Conservation (phyloP, 1,140 invertebrate species). For the Drosophila baimaii region DNA sequence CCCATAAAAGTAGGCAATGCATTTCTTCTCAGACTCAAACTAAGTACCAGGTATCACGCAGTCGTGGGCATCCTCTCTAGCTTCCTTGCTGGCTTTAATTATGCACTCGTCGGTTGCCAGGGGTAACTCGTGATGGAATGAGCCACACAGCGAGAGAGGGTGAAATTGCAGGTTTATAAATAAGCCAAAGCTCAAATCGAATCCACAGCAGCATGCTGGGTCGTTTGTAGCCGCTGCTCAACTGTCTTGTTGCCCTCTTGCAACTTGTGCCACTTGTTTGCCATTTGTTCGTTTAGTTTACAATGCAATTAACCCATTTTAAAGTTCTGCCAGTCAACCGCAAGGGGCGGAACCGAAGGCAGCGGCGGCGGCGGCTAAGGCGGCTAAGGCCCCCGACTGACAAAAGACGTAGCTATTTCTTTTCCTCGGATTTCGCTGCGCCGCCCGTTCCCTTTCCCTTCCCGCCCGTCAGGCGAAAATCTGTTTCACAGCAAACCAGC, state of each 20-base stretch:
- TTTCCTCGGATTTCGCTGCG: conserved; percentile 24
- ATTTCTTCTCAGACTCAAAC: not conserved
- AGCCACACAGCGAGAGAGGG: not conserved
- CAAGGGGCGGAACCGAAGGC: conserved; percentile 21
- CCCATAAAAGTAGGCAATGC: not conserved
- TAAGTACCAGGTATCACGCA: not conserved
- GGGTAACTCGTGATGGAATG: conserved; percentile 14
- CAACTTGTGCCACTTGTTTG: conserved; percentile 66
- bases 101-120: conserved; percentile 48
- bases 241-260: conserved; percentile 51
- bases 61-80: conserved; percentile 4
- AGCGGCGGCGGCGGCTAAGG: not conserved
- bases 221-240: conserved; percentile 22
- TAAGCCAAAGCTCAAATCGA: conserved; percentile 51
- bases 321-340: conserved; percentile 69
- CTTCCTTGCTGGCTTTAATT: conserved; percentile 42
- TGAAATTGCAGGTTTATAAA: conserved; percentile 38
- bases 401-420: conserved; percentile 64
- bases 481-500: conserved; percentile 72
- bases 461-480: conserved; percentile 46
- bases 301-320: conserved; percentile 82
- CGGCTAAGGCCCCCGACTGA: conserved; percentile 41
- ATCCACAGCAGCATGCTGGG: conserved; percentile 25
- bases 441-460: not conserved
- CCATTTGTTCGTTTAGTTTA: conserved; percentile 78